Evolutionary conservation across 1,140 invertebrate species (phyloP), one percentile per base, ranked within the genome.

Genomic region (Atta texana): DNA sequence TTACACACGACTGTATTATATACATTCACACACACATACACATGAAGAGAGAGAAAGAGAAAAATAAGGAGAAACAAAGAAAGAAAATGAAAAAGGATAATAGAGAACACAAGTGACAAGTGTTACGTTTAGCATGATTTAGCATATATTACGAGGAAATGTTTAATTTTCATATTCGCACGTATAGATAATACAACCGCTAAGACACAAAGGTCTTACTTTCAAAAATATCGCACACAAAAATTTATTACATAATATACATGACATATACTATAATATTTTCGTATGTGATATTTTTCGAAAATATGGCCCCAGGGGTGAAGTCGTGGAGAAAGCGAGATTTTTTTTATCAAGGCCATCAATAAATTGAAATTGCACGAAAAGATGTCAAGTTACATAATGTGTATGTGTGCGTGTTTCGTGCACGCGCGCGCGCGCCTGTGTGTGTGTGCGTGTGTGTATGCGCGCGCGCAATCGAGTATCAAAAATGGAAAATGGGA

Each of bases 401-500:
- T 21, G 53, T n/a, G 55, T 28, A 14, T 24, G 53, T 18, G 4
- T 24, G 18, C 34, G 49, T 71, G 39, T 66, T 31, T 24, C 24
- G 0, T 24, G 24, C 24, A 0, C 24, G 24, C 28, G 28, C 3
- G 3, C 28, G 28, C 28, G 28, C 28, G 28, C 0, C 28, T 28
- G 28, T 31, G 28, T 39, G 49, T 63, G 49, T 59, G 2, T 4
- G 28, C 1, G 2, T 31, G 39, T 77, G 24, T 66, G 51, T 57
- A 21, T 59, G 31, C 31, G 31, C 31, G 31, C 31, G 31, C 31
- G 31, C 31, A 87, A 72, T 68, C 57, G 66, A 89, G 61, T 80
- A 80, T 59, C 6, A 82, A 78, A 86, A 81, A 90, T 88, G 78
- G 82, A 78, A 87, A 80, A 76, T 91, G 87, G 89, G n/a, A 53